phyloP scores from a whole-genome alignment of 2,888 invertebrate species.

The Synergus japonicus region DNA sequence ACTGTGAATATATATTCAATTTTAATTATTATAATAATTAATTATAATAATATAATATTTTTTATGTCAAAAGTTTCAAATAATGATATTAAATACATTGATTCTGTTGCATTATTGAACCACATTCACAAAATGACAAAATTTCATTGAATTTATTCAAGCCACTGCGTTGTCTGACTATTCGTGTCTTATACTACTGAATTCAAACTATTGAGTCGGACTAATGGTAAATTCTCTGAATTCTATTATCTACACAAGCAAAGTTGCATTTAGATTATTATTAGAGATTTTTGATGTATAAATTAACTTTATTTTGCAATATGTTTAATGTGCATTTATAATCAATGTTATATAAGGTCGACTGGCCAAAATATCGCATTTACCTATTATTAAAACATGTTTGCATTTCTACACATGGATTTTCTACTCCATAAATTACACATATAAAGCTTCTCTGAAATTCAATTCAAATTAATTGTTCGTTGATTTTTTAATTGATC shows the following conservation, averaged over 20 bases:
- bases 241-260: not conserved
- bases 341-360: not conserved
- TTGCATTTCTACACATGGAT: not conserved
- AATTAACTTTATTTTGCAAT: not conserved
- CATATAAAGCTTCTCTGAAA: not conserved
- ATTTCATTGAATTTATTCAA: too few species aligned
- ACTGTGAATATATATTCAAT: not conserved
- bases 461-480: not conserved
- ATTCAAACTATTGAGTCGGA: not conserved
- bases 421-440: not conserved
- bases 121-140: too few species aligned
- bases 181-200: not conserved
- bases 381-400: not conserved
- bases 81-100: too few species aligned
- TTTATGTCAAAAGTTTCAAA: too few species aligned
- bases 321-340: too few species aligned
- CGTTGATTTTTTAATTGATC: too few species aligned
- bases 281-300: not conserved
- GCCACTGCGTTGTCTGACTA: not conserved
- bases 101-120: too few species aligned
- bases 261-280: not conserved
- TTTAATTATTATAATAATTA: too few species aligned
- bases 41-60: too few species aligned
- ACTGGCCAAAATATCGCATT: not conserved
- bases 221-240: not conserved